Base-by-base conservation (phyloP, 2,797 vertebrate genomes). In the Arrhamphus sclerolepis region DNA sequence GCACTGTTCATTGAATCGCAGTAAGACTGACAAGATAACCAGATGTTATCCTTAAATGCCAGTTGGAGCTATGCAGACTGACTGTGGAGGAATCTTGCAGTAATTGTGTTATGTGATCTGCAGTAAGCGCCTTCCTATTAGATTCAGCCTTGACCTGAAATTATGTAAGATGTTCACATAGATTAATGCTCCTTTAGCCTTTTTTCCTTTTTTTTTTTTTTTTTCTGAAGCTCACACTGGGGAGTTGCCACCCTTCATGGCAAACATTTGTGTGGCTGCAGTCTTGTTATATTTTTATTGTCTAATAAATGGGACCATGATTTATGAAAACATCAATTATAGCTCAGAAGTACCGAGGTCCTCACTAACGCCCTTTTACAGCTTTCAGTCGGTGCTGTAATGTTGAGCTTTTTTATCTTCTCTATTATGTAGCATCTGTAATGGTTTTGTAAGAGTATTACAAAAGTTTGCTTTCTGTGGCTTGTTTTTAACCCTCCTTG, bases 111-210 rank as follows among this genome's bases (percentile, higher is more conserved):
- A 34, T 34, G 4, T 34, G 31, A 34, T 34, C 31, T 34, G 0
- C 29, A 59, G 19, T n/a, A 10, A 40, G 26, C 31, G 31, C 5
- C 21, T 19, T 10, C 19, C 42, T 72, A 62, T 34, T 11, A 34
- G 68, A 69, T 56, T 55, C 11, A 7, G 46, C 62, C 70, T 39
- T 74, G 72, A 83, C 63, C 70, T 40, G 53, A 63, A 75, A 38
- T 80, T 80, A 76, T 51, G 40, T 81, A 82, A 86, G 43, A 49
- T 4, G 13, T 42, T 31, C 52, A 38, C 16, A 44, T 34, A 75
- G 74, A 84, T 83, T 78, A 78, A 56, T 49, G 69, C 0, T 18
- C 24, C 22, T 65, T 26, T 52, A 40, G 47, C 24, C 38, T 38
- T 38, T 26, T 58, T 53, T 48, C 68, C 31, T 34, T n/a, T 29